phyloP scores from a whole-genome alignment of 1,140 invertebrate genomes.

The Bombus balteatus region DNA sequence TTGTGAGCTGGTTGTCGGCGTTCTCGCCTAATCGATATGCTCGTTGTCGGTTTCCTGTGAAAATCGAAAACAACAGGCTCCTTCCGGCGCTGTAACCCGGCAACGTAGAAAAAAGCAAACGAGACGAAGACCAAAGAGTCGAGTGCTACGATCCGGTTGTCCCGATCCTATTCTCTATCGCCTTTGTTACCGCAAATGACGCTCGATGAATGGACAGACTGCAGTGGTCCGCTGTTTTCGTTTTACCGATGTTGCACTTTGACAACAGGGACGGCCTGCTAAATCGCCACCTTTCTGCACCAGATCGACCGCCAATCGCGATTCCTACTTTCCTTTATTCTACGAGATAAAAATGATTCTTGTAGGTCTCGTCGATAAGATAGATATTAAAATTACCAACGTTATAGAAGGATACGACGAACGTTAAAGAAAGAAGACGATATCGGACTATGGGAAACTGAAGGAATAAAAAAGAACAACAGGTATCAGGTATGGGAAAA shows the following conservation, averaged over 20 bases:
- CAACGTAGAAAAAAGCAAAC: not conserved
- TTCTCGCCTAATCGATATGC: not conserved
- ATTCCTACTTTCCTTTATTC: not conserved
- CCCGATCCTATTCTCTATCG: not conserved
- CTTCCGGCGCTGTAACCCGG: not conserved
- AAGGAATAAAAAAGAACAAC: too few relatives aligned
- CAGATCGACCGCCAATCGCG: not conserved
- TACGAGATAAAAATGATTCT: too few relatives aligned
- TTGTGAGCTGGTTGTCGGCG: not conserved
- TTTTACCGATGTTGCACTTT: not conserved
- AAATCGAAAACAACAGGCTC: not conserved
- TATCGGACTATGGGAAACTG: too few relatives aligned
- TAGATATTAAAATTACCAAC: too few relatives aligned
- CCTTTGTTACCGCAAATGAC: slow-evolving; percentile 10
- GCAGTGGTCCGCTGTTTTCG: not conserved
- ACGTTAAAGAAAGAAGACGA: too few relatives aligned
- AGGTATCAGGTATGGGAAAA: too few relatives aligned
- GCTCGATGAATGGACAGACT: not conserved
- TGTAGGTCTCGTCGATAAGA: too few relatives aligned
- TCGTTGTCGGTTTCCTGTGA: not conserved
- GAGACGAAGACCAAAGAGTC: not conserved
- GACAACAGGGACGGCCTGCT: not conserved
- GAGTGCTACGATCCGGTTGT: not conserved
- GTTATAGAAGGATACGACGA: too few relatives aligned
- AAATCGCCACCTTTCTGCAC: not conserved